Evolutionary conservation across 2,888 invertebrate species (phyloP).

Genomic region (Carterocephalus palaemon): DNA sequence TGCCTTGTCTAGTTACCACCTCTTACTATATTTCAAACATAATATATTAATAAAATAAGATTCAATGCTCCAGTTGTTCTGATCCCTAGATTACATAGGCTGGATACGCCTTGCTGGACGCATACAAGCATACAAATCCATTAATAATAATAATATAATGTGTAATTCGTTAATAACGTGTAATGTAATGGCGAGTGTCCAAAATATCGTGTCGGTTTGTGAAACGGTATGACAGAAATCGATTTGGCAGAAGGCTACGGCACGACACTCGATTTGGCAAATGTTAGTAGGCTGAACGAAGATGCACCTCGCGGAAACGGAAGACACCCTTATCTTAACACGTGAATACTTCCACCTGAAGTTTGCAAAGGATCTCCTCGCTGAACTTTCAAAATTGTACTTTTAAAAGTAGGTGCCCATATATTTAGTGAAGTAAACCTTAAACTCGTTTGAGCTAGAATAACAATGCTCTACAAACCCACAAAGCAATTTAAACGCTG

Average conservation of each 20-base stretch:
- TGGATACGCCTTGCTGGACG: not conserved
- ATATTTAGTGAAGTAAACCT: not conserved
- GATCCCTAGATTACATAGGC: no score
- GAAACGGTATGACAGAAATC: conserved; percentile 43
- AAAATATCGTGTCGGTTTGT: conserved; percentile 45
- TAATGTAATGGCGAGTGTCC: conserved; percentile 46
- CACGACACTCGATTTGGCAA: conserved; percentile 39
- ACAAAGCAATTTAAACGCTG: conserved; percentile 29
- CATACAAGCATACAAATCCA: conserved; percentile 20
- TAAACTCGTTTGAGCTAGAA: conserved; percentile 15
- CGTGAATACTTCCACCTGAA: conserved; percentile 3
- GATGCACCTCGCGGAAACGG: conserved; percentile 37
- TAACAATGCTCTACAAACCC: conserved; percentile 26
- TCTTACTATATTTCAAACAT: no score
- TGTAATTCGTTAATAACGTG: conserved; percentile 40
- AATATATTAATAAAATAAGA: no score
- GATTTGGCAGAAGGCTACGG: conserved; percentile 47
- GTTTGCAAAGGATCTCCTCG: conserved; percentile 7
- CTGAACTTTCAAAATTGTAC: conserved; percentile 6
- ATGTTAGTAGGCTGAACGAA: conserved; percentile 33
- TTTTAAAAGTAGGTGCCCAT: conserved; percentile 2
- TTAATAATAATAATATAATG: conserved; percentile 43
- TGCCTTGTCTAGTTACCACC: no score
- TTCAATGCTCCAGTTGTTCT: not conserved
- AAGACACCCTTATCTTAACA: conserved; percentile 41